Evolutionary conservation across 2,113 vertebrate genomes (phyloP).

Genomic region (Circaetus cinerascens): DNA sequence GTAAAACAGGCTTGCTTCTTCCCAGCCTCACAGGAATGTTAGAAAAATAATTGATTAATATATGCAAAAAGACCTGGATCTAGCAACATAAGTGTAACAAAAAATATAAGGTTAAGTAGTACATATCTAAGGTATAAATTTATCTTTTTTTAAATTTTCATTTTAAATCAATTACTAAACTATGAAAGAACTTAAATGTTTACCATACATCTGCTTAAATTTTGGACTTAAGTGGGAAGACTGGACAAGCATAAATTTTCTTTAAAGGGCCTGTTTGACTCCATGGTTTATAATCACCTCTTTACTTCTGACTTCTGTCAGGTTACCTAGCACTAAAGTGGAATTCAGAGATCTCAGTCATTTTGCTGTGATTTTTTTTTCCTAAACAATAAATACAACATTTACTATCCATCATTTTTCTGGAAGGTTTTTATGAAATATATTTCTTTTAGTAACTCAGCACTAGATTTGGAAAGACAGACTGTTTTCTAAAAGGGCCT

Average conservation of each 20-base stretch:
- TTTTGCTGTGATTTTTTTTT: neutral
- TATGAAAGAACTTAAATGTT: neutral
- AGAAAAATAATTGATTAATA: neutral
- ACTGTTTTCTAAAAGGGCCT: neutral
- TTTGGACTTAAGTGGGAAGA: neutral
- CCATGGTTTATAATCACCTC: neutral
- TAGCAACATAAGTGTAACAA: neutral
- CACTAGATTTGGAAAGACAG: neutral
- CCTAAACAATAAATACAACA: neutral
- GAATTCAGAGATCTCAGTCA: neutral
- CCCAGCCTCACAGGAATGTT: neutral
- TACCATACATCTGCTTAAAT: neutral
- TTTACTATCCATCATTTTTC: neutral
- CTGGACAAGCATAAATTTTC: neutral
- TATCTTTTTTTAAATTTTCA: fast-evolving
- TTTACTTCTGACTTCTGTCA: neutral
- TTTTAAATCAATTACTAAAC: neutral
- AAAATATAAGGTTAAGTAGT: neutral
- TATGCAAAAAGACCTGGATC: neutral
- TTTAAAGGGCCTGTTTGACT: neutral
- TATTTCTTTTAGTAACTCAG: neutral
- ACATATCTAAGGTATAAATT: neutral
- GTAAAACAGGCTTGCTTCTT: neutral
- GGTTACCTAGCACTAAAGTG: neutral
- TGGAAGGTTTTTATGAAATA: neutral